Base-by-base conservation (phyloP, 2,797 vertebrate species). In the Lutjanus campechanus region DNA sequence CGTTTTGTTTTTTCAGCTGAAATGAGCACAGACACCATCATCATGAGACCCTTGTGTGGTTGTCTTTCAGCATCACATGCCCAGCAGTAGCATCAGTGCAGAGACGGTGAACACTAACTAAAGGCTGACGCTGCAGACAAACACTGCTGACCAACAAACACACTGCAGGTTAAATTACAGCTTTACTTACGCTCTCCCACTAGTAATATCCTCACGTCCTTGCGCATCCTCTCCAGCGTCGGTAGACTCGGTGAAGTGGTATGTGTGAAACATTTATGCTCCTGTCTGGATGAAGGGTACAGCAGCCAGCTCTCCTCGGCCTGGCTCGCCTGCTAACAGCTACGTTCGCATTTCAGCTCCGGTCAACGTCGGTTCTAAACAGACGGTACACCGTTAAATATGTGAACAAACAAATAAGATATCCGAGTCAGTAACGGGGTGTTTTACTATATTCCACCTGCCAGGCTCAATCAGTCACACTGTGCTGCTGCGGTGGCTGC, bases 141-240 rank as follows among this genome's bases (percentile, higher is more conserved):
- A 0, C 29, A 5, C 54, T 6, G 36, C 29, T 5, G 11, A 40
- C n/a, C 43, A 3, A 12, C 22, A 16, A 5, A 12, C 22, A 16
- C 41, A 54, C 19, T 8, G 55, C 7, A 16, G 1, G 3, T 16
- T 19, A 5, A 11, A 36, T 3, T 8, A 8, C 16, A 19, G 56
- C 36, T 69, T 15, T 56, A 97, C 97, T 98, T 94, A 98, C 97
- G 96, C 91, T 98, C 97, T 84, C 97, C 97, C 92, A 98, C 96
- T 41, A 98, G 89, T 60, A 98, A 92, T 86, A 99, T 98, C 95
- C 97, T 94, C 92, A 99, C 97, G 94, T 98, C 97, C 85, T 98
- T 98, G 94, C 97, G 97, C 98, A 98, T 99, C 79, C 82, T 94
- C 70, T 60, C 81, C 71, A 5, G 56, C 61, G 82, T 88, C 41